Base-by-base conservation (phyloP, 2,113 vertebrate genomes). In the Larimichthys crocea region DNA sequence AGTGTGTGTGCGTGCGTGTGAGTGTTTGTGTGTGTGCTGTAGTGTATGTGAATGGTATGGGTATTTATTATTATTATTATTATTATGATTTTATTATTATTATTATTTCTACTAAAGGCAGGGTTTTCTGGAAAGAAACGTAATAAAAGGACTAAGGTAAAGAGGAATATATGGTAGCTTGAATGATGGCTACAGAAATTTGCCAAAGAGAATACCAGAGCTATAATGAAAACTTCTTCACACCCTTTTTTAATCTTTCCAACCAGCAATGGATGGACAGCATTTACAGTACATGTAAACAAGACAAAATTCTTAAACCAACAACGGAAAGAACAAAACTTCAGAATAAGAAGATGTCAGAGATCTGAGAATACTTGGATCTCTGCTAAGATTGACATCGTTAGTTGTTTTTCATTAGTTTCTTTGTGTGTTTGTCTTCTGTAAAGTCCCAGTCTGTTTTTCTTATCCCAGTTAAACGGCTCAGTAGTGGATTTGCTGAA, bases 371-470 rank as follows among this genome's bases (percentile, higher is more conserved):
- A 64, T 65, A 78, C 69, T 80, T 86, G 56, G 72, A 85, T 87
- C 86, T 78, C 86, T 79, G 83, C 68, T 74, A n/a, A 86, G 74
- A 89, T 90, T 92, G 91, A 92, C 91, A 92, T 92, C 90, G 77
- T 90, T 90, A 82, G 82, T 90, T 89, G 74, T 82, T 89, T 79
- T 84, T 84, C 60, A 70, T 73, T 44, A 40, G 44, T 53, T 65
- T 83, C 63, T 73, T 82, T 77, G 66, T 73, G 59, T 71, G 4
- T 88, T 81, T 70, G n/a, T 76, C 79, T 70, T 74, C 31, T 7
- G 6, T 68, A 22, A 71, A 76, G 86, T 88, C 72, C 65, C 65
- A 80, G 80, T 84, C 70, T 52, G 7, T 60, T 57, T 62, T 46
- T 82, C 48, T 71, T 26, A 24, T 56, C 26, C 79, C 79, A 50